phyloP scores from a whole-genome alignment of 2,113 vertebrate species.

The Cynopterus brachyotis region DNA sequence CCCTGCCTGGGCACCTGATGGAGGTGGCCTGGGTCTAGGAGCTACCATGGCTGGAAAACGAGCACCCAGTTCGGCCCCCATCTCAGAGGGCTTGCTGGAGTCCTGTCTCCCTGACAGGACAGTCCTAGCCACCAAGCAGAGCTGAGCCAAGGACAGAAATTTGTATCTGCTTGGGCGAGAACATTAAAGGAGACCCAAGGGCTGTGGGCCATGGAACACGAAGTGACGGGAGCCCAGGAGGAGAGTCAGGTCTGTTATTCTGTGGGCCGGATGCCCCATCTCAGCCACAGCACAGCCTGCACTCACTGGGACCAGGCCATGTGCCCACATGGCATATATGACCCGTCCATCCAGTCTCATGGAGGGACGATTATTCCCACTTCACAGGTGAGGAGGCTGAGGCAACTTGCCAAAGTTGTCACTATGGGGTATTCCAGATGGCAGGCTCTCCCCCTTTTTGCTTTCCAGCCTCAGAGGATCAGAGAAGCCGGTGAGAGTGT shows the following conservation, averaged over 20 bases:
- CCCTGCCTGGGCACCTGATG: not conserved
- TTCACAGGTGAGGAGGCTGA: not conserved
- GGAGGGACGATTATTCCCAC: not conserved
- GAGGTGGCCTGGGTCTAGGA: not conserved
- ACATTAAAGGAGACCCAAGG: not conserved
- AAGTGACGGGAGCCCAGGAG: not conserved
- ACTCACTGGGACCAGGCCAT: accelerated
- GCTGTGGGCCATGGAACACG: accelerated
- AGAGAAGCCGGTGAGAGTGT: not conserved
- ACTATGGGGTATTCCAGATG: not conserved
- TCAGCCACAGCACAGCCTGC: not conserved
- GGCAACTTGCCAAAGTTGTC: not conserved
- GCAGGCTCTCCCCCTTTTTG: not conserved
- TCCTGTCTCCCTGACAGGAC: not conserved
- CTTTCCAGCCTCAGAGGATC: not conserved
- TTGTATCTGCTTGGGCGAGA: not conserved
- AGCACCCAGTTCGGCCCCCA: not conserved
- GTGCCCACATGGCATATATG: accelerated
- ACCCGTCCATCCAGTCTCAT: not conserved
- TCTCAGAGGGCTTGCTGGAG: not conserved
- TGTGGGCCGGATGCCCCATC: not conserved
- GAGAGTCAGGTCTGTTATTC: not conserved
- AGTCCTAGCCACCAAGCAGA: not conserved
- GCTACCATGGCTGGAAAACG: not conserved
- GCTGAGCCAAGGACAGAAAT: not conserved